Evolutionary conservation across 1,140 invertebrate species (phyloP).

Genomic region (Oppia nitens): DNA sequence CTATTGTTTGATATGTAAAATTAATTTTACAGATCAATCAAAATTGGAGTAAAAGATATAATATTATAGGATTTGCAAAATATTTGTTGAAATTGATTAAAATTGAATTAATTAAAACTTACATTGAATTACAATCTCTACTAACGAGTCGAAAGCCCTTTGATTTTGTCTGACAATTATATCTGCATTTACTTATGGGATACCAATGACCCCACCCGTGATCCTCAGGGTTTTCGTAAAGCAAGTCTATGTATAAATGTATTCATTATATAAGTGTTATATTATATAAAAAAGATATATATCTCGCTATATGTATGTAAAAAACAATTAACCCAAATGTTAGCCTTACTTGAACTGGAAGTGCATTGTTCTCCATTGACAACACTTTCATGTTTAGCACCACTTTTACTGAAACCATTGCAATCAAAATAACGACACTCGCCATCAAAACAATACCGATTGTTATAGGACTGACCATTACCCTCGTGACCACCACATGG

Average conservation of each 20-base stretch:
- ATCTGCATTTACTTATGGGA: conserved; percentile 18
- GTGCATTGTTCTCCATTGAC: not conserved
- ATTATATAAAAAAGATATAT: not conserved
- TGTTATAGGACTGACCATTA: conserved; percentile 3
- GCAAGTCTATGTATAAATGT: not conserved
- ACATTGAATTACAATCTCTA: conserved; percentile 21
- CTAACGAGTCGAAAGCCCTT: conserved; percentile 21
- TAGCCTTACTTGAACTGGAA: not conserved
- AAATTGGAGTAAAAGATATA: too few relatives aligned
- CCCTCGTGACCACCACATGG: conserved; percentile 17
- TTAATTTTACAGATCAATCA: too few relatives aligned
- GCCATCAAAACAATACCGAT: conserved; percentile 21
- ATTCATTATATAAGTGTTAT: not conserved
- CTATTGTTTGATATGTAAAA: too few relatives aligned
- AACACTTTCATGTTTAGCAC: too few relatives aligned
- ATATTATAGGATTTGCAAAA: too few relatives aligned
- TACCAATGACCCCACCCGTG: conserved; percentile 17
- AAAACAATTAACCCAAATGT: not conserved
- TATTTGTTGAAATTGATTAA: too few relatives aligned
- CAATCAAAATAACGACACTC: conserved; percentile 19
- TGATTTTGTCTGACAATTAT: conserved; percentile 17
- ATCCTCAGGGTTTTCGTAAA: not conserved
- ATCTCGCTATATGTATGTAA: too few relatives aligned
- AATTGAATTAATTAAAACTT: conserved; percentile 6
- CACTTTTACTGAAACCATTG: not conserved